Conservation (phyloP, 2,113 vertebrate genomes). For the Cebus imitator region DNA sequence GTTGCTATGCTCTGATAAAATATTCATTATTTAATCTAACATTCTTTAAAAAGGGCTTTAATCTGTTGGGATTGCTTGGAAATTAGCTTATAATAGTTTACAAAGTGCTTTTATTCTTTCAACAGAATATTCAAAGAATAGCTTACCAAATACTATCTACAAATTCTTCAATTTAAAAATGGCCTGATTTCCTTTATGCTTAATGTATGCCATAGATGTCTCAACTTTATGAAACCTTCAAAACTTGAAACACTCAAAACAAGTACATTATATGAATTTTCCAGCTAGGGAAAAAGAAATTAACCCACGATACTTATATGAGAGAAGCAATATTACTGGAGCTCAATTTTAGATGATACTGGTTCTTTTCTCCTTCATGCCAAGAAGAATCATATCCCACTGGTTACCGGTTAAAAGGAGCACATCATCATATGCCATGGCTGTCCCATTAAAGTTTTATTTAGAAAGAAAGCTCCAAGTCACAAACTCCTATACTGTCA, state of each 20-base stretch:
- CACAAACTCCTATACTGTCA: background rate
- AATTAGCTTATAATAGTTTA: background rate
- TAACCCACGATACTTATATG: background rate
- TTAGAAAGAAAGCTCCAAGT: background rate
- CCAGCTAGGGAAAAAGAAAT: background rate
- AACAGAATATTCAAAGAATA: background rate
- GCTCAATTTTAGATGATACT: background rate
- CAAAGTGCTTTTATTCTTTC: background rate
- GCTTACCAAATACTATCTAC: background rate
- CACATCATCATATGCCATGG: background rate
- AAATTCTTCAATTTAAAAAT: conserved; percentile 11
- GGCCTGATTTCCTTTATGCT: background rate
- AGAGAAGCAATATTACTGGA: background rate
- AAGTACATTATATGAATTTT: background rate
- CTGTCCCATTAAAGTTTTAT: background rate
- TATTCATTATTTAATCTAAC: background rate
- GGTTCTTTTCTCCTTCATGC: background rate
- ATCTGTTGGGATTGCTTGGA: background rate
- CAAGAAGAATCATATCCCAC: background rate
- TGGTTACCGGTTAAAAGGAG: background rate
- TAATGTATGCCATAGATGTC: background rate
- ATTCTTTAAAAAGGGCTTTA: background rate
- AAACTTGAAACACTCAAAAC: background rate
- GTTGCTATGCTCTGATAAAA: background rate
- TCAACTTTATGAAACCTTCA: background rate